phyloP scores from a whole-genome alignment of 1,140 invertebrate genomes.

The Drosophila kurseongensis region DNA sequence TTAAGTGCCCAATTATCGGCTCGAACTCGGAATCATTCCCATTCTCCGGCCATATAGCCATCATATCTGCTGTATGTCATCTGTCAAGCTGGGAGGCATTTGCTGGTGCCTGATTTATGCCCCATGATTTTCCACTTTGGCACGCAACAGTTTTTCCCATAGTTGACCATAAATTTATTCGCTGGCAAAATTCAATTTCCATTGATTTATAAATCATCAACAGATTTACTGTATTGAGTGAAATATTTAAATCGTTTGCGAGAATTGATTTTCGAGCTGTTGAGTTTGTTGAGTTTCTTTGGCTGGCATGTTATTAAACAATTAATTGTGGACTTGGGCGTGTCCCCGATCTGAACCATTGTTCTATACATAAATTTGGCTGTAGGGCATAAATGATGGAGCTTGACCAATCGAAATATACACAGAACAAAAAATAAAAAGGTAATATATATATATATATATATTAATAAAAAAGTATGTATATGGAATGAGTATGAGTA shows the following conservation, averaged over 20 bases:
- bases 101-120: slow-evolving; percentile 66
- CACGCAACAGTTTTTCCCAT: slow-evolving; percentile 72
- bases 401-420: slow-evolving; percentile 1
- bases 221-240: slow-evolving; percentile 58
- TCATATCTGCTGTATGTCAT: slow-evolving; percentile 78
- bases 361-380: slow-evolving; percentile 13
- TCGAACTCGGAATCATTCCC: slow-evolving; percentile 33
- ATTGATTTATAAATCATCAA: slow-evolving; percentile 81
- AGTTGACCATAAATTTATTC: slow-evolving; percentile 68
- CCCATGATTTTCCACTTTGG: slow-evolving; percentile 81
- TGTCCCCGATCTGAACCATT: slow-evolving; percentile 47
- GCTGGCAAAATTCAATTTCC: slow-evolving; percentile 67
- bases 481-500: too few species aligned
- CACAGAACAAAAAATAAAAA: neutral
- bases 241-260: slow-evolving; percentile 46
- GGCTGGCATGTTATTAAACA: slow-evolving; percentile 71
- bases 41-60: slow-evolving; percentile 42
- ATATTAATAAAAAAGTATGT: too few species aligned
- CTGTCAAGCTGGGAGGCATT: slow-evolving; percentile 71
- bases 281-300: slow-evolving; percentile 23
- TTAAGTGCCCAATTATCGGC: slow-evolving; percentile 80
- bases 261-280: slow-evolving; percentile 39
- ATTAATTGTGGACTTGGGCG: slow-evolving; percentile 64
- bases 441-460: neutral
- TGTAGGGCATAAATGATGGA: slow-evolving; percentile 14